Evolutionary conservation across 2,888 invertebrate species (phyloP), one percentile per base, ranked within the genome.

Genomic region (Trichopria drosophilae): DNA sequence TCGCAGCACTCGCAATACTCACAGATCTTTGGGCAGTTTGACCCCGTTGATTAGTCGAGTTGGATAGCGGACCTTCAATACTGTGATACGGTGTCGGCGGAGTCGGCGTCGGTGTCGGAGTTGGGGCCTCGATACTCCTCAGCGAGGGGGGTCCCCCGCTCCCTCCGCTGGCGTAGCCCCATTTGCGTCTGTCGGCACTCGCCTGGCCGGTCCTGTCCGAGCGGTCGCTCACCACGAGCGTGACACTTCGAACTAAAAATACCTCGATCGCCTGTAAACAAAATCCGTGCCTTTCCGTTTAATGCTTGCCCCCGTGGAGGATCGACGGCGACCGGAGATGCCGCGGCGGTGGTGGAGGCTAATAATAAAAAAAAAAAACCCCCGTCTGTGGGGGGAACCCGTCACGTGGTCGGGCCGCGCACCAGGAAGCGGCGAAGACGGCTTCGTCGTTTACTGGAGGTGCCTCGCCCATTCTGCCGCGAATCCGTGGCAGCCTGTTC

Each of bases 181-280:
- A 73, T 75, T 71, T 72, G 58, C 56, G 46, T 61, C 55, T 62
- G 43, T 68, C 67, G 23, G 60, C 65, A 61, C 64, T 65, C 52
- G 59, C 59, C 36, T 63, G 65, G 44, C 62, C 63, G 18, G 62
- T 52, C 54, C 67, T 70, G 22, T 70, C 65, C 46, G 66, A 64
- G 55, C 73, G 67, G 63, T 81, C 81, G 59, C 79, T 80, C 55
- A 83, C 78, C 61, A 84, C 81, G 72, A 83, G 80, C 32, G 80
- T 81, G 60, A 85, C 84, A 40, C 80, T 81, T 42, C 79, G 76
- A 28, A 81, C 79, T 58, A 85, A 77, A 74, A 84, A 84, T 56
- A 81, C 76, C 67, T 85, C 85, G 59, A 83, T 78, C 45, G 74
- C 78, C 85, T 85, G 79, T 4, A 75, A 76, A 58, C 54, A 44